Evolutionary conservation across 2,888 invertebrate species (phyloP).

Genomic region (Archaeoteleia sp.): DNA sequence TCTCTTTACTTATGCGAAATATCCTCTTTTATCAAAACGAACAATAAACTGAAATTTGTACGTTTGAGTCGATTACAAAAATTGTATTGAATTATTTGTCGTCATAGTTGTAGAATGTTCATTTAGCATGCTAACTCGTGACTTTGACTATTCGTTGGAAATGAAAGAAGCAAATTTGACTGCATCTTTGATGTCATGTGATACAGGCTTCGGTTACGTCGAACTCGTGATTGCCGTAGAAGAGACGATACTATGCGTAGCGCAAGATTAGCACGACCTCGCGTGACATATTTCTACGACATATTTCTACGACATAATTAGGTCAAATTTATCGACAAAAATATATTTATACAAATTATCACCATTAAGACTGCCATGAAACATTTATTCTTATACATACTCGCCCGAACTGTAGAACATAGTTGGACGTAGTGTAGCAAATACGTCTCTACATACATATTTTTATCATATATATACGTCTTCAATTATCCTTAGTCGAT

Average conservation of each 20-base stretch:
- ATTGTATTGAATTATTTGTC: neutral
- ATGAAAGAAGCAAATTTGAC: neutral
- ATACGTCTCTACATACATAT: constrained; percentile 3
- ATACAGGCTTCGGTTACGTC: neutral
- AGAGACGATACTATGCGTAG: constrained; percentile 1
- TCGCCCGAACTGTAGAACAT: no score
- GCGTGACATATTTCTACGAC: no score
- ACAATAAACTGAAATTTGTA: no score
- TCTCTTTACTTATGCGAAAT: no score
- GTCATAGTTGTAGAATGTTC: neutral
- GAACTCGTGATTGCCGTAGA: neutral
- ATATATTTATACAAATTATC: no score
- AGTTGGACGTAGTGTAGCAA: neutral
- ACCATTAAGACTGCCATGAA: no score
- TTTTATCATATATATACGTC: neutral
- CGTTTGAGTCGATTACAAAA: no score
- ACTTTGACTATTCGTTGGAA: neutral
- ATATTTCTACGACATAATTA: no score
- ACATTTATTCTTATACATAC: no score
- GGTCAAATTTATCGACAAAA: no score
- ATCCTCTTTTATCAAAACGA: no score
- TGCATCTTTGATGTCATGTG: neutral
- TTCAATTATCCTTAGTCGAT: neutral
- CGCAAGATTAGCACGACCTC: no score
- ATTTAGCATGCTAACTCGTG: neutral